Base-by-base conservation (phyloP, 35 echinoderm and acorn worm genomes). In the Acanthaster planci region DNA sequence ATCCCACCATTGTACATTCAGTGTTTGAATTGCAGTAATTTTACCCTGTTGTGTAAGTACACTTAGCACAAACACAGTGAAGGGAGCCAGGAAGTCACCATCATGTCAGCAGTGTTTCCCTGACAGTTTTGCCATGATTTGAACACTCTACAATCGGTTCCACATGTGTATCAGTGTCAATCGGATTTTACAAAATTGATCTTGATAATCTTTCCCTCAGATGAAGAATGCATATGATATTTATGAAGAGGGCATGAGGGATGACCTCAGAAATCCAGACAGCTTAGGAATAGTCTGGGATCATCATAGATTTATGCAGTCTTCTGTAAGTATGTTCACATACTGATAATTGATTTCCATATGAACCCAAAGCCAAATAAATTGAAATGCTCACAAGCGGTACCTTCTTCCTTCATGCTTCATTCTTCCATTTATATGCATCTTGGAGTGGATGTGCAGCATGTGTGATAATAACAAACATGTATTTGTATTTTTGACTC, bases 201-300 rank as follows among this genome's bases (percentile, higher is more conserved):
- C 7, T 38, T 26, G n/a, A n/a, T 18, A 44, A 2, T n/a, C 17
- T 37, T 77, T 60, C 76, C 68, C 76, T 38, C 85, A 99, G 96
- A 91, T 99, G 92, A 99, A 92, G 35, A 82, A 87, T 91, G 96
- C 96, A 19, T 99, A 99, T 92, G 92, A 94, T 77, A 94, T 99
- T 53, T 91, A 94, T 80, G 96, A 99, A 82, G 52, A 91, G 47
- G 84, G 85, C 68, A 52, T 84, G 51, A 60, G 85, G 34, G 87
- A 91, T 86, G 85, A 99, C 80, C 76, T 97, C 36, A 80, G 89
- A 51, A 82, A 91, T 54, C 96, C 96, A 42, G 92, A 99, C 64
- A 89, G 88, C 80, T 77, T 99, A n/a, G 92, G 92, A 50, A 87
- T 88, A 29, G 92, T 99, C 1, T 99, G 91, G 91, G 95, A 97